Conservation (phyloP, 2,888 invertebrate genomes). For the Netelia fuscicornis region DNA sequence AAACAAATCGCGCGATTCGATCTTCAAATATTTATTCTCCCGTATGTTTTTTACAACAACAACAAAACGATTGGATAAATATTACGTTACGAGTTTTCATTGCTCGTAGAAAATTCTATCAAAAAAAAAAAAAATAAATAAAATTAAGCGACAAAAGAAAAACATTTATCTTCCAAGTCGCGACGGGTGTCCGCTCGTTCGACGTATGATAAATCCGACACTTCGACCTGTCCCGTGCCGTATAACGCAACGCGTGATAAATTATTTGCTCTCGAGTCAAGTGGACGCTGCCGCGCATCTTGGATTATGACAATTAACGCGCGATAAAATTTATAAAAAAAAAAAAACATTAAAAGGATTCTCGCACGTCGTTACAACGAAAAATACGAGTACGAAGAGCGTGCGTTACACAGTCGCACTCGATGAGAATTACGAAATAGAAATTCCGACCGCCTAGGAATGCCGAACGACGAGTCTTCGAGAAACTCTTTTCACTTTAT, state of each 20-base stretch:
- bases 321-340: neutral
- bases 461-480: constrained; percentile 76
- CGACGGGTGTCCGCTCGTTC: no score
- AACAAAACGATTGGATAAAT: no score
- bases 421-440: constrained; percentile 75
- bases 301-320: neutral
- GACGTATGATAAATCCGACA: no score
- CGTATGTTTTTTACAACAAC: no score
- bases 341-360: neutral
- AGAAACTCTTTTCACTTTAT: constrained; percentile 2
- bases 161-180: no score
- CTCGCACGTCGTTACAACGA: neutral
- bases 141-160: neutral
- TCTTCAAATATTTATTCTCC: no score
- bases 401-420: neutral
- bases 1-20: no score
- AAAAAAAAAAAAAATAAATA: neutral
- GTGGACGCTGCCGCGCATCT: neutral
- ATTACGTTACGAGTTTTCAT: no score
- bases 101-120: no score
- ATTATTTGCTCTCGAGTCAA: no score
- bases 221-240: no score
- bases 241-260: no score
- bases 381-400: neutral
- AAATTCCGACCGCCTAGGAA: constrained; percentile 77